These are phyloP conservation scores for Bombus superbus DNA, from an alignment of 1,140 invertebrate genomes.

Conservation along the genomic window DNA sequence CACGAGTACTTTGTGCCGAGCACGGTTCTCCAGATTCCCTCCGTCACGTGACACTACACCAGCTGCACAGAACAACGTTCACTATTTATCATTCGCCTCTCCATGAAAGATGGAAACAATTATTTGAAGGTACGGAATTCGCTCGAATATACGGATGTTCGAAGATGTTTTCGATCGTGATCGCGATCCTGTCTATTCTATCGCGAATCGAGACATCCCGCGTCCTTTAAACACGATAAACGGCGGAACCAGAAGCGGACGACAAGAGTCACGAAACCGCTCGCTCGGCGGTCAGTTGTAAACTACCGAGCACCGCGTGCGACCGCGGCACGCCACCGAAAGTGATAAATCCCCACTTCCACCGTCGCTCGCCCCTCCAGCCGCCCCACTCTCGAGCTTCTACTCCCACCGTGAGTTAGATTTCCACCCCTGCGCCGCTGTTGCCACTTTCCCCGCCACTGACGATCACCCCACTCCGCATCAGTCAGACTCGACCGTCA, in stretches of 20 bases:
- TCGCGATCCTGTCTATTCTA: neutral
- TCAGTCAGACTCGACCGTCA: conserved; percentile 33
- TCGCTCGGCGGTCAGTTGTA: conserved; percentile 76
- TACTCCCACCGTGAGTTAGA: conserved; percentile 52
- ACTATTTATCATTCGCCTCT: conserved; percentile 24
- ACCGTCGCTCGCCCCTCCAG: conserved; percentile 10
- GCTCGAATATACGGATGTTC: neutral
- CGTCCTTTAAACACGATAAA: neutral
- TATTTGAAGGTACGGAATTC: neutral
- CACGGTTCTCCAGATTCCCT: conserved; percentile 6
- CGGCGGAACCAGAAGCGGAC: neutral
- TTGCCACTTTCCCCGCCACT: conserved; percentile 22
- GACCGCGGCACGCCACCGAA: conserved; percentile 77
- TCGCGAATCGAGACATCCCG: conserved; percentile 2
- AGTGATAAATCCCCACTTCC: conserved; percentile 77
- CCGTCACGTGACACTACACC: conserved; percentile 66
- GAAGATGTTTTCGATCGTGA: neutral
- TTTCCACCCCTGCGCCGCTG: conserved; percentile 45
- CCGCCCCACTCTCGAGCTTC: conserved; percentile 27
- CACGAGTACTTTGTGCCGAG: conserved; percentile 27
- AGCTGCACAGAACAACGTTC: conserved; percentile 55
- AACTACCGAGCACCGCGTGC: conserved; percentile 81
- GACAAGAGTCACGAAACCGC: conserved; percentile 64
- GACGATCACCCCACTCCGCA: conserved; percentile 26
- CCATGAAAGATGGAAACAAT: neutral